Base-by-base conservation (phyloP, 1,140 invertebrate genomes). In the Sycophila sp. region DNA sequence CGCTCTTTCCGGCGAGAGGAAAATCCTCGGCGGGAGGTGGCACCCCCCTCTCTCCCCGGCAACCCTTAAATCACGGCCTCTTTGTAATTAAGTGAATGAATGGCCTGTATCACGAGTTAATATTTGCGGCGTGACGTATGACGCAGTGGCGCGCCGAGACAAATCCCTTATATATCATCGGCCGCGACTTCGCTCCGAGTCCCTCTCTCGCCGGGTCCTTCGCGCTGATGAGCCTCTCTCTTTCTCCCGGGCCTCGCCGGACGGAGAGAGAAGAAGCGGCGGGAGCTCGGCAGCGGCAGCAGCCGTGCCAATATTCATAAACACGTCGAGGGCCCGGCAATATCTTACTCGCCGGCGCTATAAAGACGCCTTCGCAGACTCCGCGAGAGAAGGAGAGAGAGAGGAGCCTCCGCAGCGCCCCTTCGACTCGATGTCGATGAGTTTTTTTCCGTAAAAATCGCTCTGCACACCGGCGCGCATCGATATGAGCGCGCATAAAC, bases 51-150 rank as follows among this genome's bases (percentile, higher is more conserved):
- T n/a, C n/a, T n/a, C n/a, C n/a, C n/a, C n/a, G n/a, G 76, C 73
- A 73, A 81, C 80, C 79, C 85, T 84, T 86, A 86, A 86, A 86
- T 86, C 85, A 86, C 77, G 81, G 78, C 83, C n/a, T 86, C 83
- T 84, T 86, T 84, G 85, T 86, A 86, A 86, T 86, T 86, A 86
- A 86, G 85, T 84, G 85, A 86, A 86, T 84, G 82, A 84, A 86
- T 86, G 85, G 85, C 83, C 83, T 84, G 84, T 86, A 85, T 86
- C 84, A 81, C 51, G 82, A 83, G 84, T 86, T 86, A 86, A 86
- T 86, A 86, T 86, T 86, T 85, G 84, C 84, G 82, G 79, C 79
- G 82, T 86, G 85, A 86, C 81, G 83, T 81, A 86, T 84, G 85
- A 85, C 81, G 82, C 75, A 81, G 80, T 80, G 36, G 51, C 42